Evolutionary conservation across 2,113 vertebrate species (phyloP).

Genomic region (Elanoides forficatus): DNA sequence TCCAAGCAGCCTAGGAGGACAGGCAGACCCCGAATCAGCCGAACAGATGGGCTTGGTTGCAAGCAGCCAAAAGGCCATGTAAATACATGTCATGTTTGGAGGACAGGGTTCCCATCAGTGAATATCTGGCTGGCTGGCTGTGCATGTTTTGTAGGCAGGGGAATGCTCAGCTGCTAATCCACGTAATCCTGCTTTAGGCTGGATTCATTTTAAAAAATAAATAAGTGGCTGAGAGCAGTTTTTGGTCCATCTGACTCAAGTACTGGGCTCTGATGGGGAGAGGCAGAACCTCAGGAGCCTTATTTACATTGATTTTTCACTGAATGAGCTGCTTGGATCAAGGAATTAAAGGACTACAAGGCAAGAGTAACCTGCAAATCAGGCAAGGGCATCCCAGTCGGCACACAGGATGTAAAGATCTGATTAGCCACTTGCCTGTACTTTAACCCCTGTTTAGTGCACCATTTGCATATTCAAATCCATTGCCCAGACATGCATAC

Average conservation of each 20-base stretch:
- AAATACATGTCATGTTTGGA: not conserved
- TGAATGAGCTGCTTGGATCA: conserved; percentile 4
- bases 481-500: not conserved
- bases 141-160: not conserved
- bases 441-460: not conserved
- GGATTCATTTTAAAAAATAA: conserved; percentile 34
- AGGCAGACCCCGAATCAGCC: not conserved
- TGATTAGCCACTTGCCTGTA: not conserved
- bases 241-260: conserved; percentile 32
- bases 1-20: not conserved
- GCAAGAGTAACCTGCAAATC: not conserved
- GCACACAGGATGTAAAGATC: not conserved
- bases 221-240: conserved; percentile 17
- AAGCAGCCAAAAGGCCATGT: conserved; percentile 37
- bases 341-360: conserved; percentile 25
- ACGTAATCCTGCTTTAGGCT: conserved; percentile 39
- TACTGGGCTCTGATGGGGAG: not conserved
- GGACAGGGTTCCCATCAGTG: not conserved
- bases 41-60: conserved; percentile 5
- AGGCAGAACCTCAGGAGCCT: not conserved
- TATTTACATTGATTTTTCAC: conserved; percentile 43
- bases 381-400: not conserved
- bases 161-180: conserved; percentile 49
- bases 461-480: not conserved
- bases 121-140: not conserved